Evolutionary conservation across 2,797 vertebrate genomes (phyloP), one percentile per base, ranked within the genome.

Genomic region (Brotogeris chrysoptera): DNA sequence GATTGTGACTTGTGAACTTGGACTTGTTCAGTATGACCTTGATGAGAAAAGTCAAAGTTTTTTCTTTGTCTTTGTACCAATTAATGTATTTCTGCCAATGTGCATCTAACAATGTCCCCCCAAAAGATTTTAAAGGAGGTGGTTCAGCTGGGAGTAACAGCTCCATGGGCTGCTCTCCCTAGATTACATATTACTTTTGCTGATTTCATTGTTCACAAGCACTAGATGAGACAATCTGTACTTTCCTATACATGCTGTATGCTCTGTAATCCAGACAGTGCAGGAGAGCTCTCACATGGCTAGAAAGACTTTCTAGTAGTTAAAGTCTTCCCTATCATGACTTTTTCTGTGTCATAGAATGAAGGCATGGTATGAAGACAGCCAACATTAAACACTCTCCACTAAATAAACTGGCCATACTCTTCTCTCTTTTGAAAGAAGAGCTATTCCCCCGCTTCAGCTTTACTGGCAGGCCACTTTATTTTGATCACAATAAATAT

Each of bases 171-270:
- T 53, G 38, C 21, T 57, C 63, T 53, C 57, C 64, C 41, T 3
- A 9, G 25, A 15, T 60, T 17, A 44, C 2, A 1, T 0, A 1
- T 28, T 47, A 46, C 5, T 18, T 52, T 43, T 47, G 43, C n/a
- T n/a, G 49, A 69, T 53, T 80, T 76, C 41, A 15, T 16, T 65
- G 34, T 24, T 47, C 38, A 61, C 24, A 2, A 3, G 20, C 59
- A 53, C 11, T 12, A 82, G 64, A 60, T 23, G 17, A 85, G 69
- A 61, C 38, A 80, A 57, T 11, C 28, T 20, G 13, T 9, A 50
- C 16, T 18, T 30, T 50, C 24, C 53, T n/a, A 4, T 3, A 25
- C 7, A 11, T 7, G 24, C 24, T 50, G 10, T 23, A 43, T 36
- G 16, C 59, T 76, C 49, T 28, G 15, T n/a, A 43, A 47, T 8